Base-by-base conservation (phyloP, 1,140 invertebrate species). In the Saxidomus purpurata region DNA sequence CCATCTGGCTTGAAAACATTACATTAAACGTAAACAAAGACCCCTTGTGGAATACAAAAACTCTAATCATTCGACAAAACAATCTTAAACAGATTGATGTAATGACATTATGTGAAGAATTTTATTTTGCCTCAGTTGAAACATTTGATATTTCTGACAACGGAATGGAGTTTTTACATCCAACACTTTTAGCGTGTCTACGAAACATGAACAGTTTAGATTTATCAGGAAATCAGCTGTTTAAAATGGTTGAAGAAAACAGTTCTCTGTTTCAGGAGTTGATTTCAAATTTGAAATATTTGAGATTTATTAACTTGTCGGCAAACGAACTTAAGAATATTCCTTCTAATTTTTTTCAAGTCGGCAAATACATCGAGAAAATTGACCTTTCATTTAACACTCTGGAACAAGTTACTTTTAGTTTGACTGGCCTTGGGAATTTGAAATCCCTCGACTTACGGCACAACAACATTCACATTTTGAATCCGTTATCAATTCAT, bases 151-250 rank as follows among this genome's bases (percentile, higher is more conserved):
- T 76, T n/a, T 34, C 71, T 38, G 71, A 40, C 22, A 76, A 76
- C 40, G 43, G 34, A 13, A 36, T 76, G 31, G 71, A 76, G 19
- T 76, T 38, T 76, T 40, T 76, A 31, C 36, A 76, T 40, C 71
- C 71, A 38, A 76, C 19, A 22, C 3, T 76, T 3, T n/a, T 76
- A 38, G 13, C 36, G 15, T 76, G 36, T 15, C n/a, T 76, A 0
- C 31, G 34, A 13, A 40, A 40, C n/a, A n/a, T 76, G 17, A 22
- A 22, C 17, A 3, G 6, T 36, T 0, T 76, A 9, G 71, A 76
- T 40, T 38, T 76, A 36, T 76, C 71, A n/a, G 22, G 17, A 38
- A 76, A 76, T 47, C n/a, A 76, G n/a, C 36, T 76, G 43, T 22
- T n/a, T 40, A 31, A 34, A n/a, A 76, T 76, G 71, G 22, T 38